These are phyloP conservation scores for Knipowitschia caucasica DNA, from an alignment of 2,797 vertebrate genomes.

Conservation along the genomic window DNA sequence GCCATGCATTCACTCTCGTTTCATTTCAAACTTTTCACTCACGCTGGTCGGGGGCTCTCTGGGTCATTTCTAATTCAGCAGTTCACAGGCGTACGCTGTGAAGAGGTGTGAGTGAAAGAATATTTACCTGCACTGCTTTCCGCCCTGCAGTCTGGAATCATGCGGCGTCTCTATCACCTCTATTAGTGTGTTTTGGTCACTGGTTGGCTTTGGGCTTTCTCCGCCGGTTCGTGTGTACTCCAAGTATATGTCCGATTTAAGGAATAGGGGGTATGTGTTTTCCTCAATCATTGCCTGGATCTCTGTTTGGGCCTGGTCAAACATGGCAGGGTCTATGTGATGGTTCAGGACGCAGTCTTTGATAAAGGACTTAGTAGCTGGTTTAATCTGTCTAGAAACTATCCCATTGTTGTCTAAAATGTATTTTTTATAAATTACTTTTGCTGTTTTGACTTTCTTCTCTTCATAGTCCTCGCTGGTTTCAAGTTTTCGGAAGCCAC, in stretches of 20 bases:
- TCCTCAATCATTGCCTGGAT: constrained; percentile 95
- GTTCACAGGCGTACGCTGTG: constrained; percentile 43
- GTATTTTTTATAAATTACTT: constrained; percentile 96
- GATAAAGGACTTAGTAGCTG: constrained; percentile 95
- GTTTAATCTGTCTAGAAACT: constrained; percentile 93
- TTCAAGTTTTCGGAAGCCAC: constrained; percentile 93
- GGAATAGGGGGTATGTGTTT: constrained; percentile 94
- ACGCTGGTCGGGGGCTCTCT: constrained; percentile 40
- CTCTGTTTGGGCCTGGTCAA: constrained; percentile 97
- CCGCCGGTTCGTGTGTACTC: constrained; percentile 90
- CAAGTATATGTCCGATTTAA: constrained; percentile 97
- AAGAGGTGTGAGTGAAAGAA: constrained; percentile 31
- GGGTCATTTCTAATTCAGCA: constrained; percentile 65
- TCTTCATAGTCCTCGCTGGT: constrained; percentile 83
- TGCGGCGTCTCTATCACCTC: constrained; percentile 86
- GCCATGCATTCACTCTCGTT: constrained; percentile 53
- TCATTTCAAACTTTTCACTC: constrained; percentile 60
- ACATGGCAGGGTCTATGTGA: constrained; percentile 94
- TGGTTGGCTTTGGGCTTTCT: constrained; percentile 90
- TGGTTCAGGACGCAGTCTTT: constrained; percentile 91
- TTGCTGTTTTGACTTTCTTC: constrained; percentile 93
- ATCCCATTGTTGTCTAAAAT: constrained; percentile 90
- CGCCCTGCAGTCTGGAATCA: constrained; percentile 82
- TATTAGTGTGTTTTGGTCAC: constrained; percentile 88
- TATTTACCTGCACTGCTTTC: constrained; percentile 89